Base-by-base conservation (phyloP, 35 echinoderm and acorn worm species). In the Heliocidaris tuberculata region DNA sequence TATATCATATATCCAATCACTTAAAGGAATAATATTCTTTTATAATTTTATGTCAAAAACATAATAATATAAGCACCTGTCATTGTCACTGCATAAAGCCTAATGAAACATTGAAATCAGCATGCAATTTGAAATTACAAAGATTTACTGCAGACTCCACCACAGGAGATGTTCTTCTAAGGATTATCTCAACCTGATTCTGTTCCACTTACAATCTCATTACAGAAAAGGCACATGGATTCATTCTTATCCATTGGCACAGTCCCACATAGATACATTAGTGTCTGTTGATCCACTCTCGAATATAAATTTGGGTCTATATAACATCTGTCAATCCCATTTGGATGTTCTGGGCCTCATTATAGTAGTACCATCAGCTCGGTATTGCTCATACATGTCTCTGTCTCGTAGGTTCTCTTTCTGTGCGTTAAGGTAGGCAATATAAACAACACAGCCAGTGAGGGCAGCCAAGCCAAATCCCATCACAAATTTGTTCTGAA, bases 401-500 rank as follows among this genome's bases (percentile, higher is more conserved):
- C 95, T 19, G 86, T 99, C 98, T 93, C 92, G 93, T 88, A 95
- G 95, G 71, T 99, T 99, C 92, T 99, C 98, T 29, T 94, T 97
- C 94, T 94, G 95, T 32, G 98, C 98, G 94, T 99, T 97, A 70
- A 99, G 59, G 88, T 99, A 99, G 16, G 95, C 98, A 54, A 99
- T 59, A 88, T 97, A 99, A 47, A 92, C 94, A 6, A 99, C 98
- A 94, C 96, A 96, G 11, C 98, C 95, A 29, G 98, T 99, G 31
- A 99, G 85, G 12, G 96, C 95, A 85, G 95, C 94, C 48, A 99
- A 30, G 2, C 98, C 98, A 95, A 99, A 97, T 21, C 92, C 98
- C 98, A 99, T 99, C 5, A 99, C 93, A 17, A 93, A 95, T 96
- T 97, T 99, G 86, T 99, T 99, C 98, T 99, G 93, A 92, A 87